Conservation (phyloP, 2,113 vertebrate species). For the Blennius ocellaris region DNA sequence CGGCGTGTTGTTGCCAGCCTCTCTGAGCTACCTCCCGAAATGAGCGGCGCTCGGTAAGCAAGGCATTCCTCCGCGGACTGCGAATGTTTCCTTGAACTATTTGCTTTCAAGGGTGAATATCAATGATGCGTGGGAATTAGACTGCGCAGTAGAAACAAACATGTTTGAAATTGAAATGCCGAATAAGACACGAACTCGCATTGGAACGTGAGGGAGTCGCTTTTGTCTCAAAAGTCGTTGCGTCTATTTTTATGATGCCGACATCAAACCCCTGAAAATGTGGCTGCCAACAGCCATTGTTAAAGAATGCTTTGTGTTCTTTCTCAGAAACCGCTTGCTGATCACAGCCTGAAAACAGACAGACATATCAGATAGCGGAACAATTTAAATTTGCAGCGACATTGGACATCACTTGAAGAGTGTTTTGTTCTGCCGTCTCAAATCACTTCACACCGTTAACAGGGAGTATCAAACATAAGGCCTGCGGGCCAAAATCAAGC, state of each 20-base stretch:
- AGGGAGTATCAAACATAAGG: no score
- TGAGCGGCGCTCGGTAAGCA: conserved; percentile 50
- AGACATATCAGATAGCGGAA: conserved; percentile 16
- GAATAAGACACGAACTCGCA: conserved; percentile 45
- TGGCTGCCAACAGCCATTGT: background rate
- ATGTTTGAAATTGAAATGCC: conserved; percentile 70
- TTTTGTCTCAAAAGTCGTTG: conserved; percentile 17
- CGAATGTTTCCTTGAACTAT: conserved; percentile 73
- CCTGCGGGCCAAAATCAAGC: no score
- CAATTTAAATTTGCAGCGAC: no score
- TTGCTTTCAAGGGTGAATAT: conserved; percentile 77
- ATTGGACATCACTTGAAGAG: no score
- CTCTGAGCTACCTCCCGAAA: conserved; percentile 35
- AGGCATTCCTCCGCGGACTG: conserved; percentile 58
- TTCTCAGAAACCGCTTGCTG: conserved; percentile 1
- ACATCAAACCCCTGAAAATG: background rate
- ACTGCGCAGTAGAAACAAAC: conserved; percentile 65
- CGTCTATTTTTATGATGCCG: conserved; percentile 19
- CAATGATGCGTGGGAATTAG: conserved; percentile 75
- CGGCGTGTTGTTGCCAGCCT: conserved; percentile 36
- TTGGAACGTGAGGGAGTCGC: background rate
- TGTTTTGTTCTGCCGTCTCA: no score
- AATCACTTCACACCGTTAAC: no score
- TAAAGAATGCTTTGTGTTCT: conserved; percentile 2
- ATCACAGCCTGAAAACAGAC: background rate